phyloP scores from a whole-genome alignment of 2,113 vertebrate species.

The Toxostoma redivivum region DNA sequence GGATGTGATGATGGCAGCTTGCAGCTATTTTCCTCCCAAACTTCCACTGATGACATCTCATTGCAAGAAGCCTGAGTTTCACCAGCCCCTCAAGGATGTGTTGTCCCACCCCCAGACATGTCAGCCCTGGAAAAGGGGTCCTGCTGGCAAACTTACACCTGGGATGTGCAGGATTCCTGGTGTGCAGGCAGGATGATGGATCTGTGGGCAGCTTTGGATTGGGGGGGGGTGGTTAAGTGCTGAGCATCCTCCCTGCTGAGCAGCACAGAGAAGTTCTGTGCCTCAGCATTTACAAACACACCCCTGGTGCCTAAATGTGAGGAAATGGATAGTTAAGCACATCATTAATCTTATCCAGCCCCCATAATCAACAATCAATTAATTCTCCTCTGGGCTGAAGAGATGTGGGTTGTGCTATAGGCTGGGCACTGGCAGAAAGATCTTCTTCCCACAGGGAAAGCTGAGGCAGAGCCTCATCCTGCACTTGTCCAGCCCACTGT shows the following conservation, averaged over 20 bases:
- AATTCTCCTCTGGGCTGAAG: background rate
- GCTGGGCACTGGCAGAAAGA: background rate
- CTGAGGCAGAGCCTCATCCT: background rate
- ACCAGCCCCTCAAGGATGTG: background rate
- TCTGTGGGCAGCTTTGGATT: background rate
- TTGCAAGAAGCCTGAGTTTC: background rate
- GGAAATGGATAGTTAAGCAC: conserved; percentile 43
- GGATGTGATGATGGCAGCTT: accelerated
- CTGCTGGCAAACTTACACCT: background rate
- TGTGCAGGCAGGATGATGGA: background rate
- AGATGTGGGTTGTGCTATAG: accelerated
- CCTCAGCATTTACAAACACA: background rate
- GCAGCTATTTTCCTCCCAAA: accelerated
- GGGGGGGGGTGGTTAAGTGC: background rate
- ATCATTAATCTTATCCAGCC: conserved; percentile 46
- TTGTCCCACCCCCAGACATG: too few species aligned
- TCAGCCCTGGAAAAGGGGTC: background rate
- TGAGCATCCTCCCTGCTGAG: background rate
- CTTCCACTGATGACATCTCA: accelerated
- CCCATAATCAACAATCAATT: conserved; percentile 43
- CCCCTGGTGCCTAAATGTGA: background rate
- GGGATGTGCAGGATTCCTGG: accelerated
- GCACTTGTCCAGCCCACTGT: accelerated
- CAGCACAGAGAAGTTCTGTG: background rate
- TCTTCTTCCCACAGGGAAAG: background rate